Evolutionary conservation across 2,888 invertebrate genomes (phyloP).

Genomic region (Plutella xylostella): DNA sequence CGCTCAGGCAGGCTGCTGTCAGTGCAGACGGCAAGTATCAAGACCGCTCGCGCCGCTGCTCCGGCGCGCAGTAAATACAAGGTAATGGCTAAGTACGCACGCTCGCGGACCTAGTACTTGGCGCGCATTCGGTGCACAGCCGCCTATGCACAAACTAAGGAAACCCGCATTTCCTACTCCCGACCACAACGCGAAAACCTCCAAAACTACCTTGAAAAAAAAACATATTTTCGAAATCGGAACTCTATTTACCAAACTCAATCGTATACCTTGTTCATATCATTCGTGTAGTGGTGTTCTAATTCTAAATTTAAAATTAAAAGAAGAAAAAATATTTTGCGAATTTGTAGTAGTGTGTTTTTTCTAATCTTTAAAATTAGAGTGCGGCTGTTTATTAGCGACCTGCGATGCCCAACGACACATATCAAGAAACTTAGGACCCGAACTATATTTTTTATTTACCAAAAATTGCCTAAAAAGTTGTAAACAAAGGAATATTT

Average conservation of each 20-base stretch:
- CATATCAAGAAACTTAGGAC: constrained; percentile 69
- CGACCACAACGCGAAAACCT: constrained; percentile 60
- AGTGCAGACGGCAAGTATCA: constrained; percentile 52
- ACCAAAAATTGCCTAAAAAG: constrained; percentile 25
- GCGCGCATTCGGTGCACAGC: constrained; percentile 67
- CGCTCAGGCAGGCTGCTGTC: no score
- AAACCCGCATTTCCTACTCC: constrained; percentile 61
- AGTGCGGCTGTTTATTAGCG: constrained; percentile 33
- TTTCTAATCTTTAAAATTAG: neutral
- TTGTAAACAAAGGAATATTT: constrained; percentile 32
- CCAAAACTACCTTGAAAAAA: constrained; percentile 40
- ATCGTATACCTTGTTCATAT: constrained; percentile 52
- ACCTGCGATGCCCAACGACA: constrained; percentile 40
- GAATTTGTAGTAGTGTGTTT: constrained; percentile 35
- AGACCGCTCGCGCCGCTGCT: constrained; percentile 29
- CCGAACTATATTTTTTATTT: constrained; percentile 55
- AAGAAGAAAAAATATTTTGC: constrained; percentile 33
- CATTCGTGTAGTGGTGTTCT: constrained; percentile 45
- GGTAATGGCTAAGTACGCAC: constrained; percentile 71
- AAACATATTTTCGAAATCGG: constrained; percentile 43
- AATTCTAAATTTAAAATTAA: constrained; percentile 21
- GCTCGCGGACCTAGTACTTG: constrained; percentile 67
- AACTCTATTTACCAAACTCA: constrained; percentile 47
- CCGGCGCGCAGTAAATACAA: constrained; percentile 66
- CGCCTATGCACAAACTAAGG: constrained; percentile 67